Base-by-base conservation (phyloP, 37 sponge, comb jelly and placozoan genomes). In the Oscarella lobularis region DNA sequence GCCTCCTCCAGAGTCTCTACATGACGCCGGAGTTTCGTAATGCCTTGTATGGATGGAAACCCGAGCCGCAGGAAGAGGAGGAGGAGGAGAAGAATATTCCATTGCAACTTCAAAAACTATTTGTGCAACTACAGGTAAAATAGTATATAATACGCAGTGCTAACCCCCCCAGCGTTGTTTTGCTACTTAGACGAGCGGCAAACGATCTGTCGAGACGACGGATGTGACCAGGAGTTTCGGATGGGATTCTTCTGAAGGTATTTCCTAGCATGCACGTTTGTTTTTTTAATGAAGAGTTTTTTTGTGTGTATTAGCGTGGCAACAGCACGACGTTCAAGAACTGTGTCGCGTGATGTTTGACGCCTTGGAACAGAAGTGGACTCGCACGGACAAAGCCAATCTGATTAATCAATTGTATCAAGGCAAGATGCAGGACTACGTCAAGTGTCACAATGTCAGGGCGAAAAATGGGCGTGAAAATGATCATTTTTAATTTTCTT, bases 1-100 rank as follows among this genome's bases (percentile, higher is more conserved):
- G 95, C 41, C 76, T 95, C 0, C 81, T 95, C 2, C 95, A 95
- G 66, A 80, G 89, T 0, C 86, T 95, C 37, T 95, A 80, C 87
- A 95, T 95, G 95, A 85, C 95, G 2, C 95, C 95, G 3, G 95
- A 95, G 78, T 95, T 95, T 72, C 77, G 95, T 41, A 95, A 88
- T 78, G 92, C 88, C 40, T 68, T 95, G 36, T 91, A 95, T 82
- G 70, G 79, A 86, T 92, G 54, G 40, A 69, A 73, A 5, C 4
- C 31, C 4, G n/a, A 38, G 34, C 33, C 20, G 1, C 1, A 33
- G 74, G 1, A 74, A 36, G 27, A 33, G 29, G 76, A 68, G 5
- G 86, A 86, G 27, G 79, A 70, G 27, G 72, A 73, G 35, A 91
- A 86, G 73, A 81, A 74, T 66, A 95, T 95, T 39, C 95, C 95